Evolutionary conservation across 1,140 invertebrate genomes (phyloP).

Genomic region (Nixonia krombeini): DNA sequence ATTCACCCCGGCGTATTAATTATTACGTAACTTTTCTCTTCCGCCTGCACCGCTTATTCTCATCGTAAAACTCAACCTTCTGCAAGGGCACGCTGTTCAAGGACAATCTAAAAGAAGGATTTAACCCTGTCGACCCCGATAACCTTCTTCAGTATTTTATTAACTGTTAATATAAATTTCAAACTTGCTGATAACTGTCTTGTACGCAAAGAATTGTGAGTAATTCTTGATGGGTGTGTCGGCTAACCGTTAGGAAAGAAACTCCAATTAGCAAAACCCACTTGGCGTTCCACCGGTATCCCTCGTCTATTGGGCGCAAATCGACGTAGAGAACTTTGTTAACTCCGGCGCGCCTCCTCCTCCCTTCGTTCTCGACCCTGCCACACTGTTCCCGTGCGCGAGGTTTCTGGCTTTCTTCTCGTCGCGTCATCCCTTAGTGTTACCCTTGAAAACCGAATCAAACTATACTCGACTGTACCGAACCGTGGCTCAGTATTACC

Average conservation of each 20-base stretch:
- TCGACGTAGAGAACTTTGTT: constrained; percentile 35
- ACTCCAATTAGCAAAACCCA: constrained; percentile 35
- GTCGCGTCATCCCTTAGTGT: constrained; percentile 21
- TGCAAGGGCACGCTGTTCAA: too few relatives aligned
- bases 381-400: too few relatives aligned
- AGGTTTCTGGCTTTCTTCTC: constrained; percentile 22
- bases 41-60: too few relatives aligned
- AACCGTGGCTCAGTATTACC: constrained; percentile 27
- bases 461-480: constrained; percentile 39
- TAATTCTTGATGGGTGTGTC: too few relatives aligned
- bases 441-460: constrained; percentile 40
- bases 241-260: constrained; percentile 28
- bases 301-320: constrained; percentile 22
- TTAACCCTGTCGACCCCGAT: too few relatives aligned
- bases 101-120: too few relatives aligned
- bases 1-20: constrained; percentile 27
- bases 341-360: constrained; percentile 25
- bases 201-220: too few relatives aligned
- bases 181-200: too few relatives aligned
- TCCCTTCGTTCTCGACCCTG: constrained; percentile 6
- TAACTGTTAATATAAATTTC: too few relatives aligned
- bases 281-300: constrained; percentile 29
- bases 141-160: too few relatives aligned
- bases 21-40: constrained; percentile 38
- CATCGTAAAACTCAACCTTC: too few relatives aligned